phyloP scores from a whole-genome alignment of 1,140 invertebrate genomes.

The Zophobas morio region DNA sequence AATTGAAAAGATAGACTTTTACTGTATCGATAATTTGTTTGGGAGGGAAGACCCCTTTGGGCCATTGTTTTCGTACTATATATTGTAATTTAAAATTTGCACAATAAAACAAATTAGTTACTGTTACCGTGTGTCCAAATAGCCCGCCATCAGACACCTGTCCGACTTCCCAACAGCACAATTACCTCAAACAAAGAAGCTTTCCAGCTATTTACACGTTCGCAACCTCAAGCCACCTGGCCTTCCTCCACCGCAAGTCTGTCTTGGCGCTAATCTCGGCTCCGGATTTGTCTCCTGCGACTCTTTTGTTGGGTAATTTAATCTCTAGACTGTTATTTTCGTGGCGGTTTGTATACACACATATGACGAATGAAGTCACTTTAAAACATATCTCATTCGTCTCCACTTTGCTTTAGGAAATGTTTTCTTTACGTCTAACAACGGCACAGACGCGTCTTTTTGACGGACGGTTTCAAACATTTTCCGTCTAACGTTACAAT shows the following conservation, averaged over 20 bases:
- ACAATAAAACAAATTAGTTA: too few relatives aligned
- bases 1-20: too few relatives aligned
- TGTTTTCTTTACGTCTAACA: slow-evolving; percentile 29
- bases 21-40: too few relatives aligned
- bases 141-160: too few relatives aligned
- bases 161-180: too few relatives aligned
- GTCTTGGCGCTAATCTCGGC: background rate
- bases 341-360: slow-evolving; percentile 8
- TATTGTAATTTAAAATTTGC: too few relatives aligned
- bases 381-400: slow-evolving; percentile 21
- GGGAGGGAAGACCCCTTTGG: too few relatives aligned
- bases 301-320: slow-evolving; percentile 22
- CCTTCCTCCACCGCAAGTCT: too few relatives aligned
- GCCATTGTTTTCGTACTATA: too few relatives aligned
- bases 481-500: slow-evolving; percentile 10
- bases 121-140: too few relatives aligned
- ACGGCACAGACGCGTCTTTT: slow-evolving; percentile 4
- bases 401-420: slow-evolving; percentile 2
- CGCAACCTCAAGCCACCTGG: background rate
- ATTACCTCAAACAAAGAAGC: too few relatives aligned
- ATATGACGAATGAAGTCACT: slow-evolving; percentile 29
- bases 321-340: slow-evolving; percentile 29
- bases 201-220: too few relatives aligned
- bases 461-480: slow-evolving; percentile 31
- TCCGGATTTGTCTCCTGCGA: slow-evolving; percentile 5